A percentile compares a stretch with the other conserved stretches of the same genome.
These are phyloP conservation scores for Netelia virgata DNA, from an alignment of 2,888 invertebrate species.

Conservation along the genomic window DNA sequence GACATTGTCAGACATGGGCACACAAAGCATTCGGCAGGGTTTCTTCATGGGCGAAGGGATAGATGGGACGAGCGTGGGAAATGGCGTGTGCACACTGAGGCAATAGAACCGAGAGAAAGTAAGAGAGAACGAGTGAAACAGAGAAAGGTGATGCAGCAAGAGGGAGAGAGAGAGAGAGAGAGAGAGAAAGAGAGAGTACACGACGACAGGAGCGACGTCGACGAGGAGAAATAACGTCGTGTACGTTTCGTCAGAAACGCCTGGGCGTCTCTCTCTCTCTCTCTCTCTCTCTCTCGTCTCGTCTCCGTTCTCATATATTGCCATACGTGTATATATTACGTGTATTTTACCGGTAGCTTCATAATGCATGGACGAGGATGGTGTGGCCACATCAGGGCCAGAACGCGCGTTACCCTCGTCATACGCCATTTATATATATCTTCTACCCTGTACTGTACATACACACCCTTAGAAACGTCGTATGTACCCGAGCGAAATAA, in stretches of 20 bases:
- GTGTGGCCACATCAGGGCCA: constrained; percentile 60
- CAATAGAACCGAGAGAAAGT: constrained; percentile 68
- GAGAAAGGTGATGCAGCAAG: constrained; percentile 5
- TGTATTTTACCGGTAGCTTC: constrained; percentile 51
- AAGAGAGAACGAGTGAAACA: constrained; percentile 73
- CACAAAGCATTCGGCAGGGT: constrained; percentile 8
- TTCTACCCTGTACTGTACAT: constrained; percentile 30
- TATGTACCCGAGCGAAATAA: constrained; percentile 77
- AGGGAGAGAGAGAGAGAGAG: constrained; percentile 44
- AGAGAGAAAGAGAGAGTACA: constrained; percentile 58
- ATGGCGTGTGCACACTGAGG: constrained; percentile 77
- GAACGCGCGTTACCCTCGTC: constrained; percentile 64
- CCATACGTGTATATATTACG: constrained; percentile 23
- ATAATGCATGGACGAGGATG: constrained; percentile 63
- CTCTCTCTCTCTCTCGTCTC: constrained; percentile 33
- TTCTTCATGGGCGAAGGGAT: neutral
- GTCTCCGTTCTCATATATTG: constrained; percentile 25
- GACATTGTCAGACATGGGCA: constrained; percentile 45
- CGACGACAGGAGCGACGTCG: constrained; percentile 45
- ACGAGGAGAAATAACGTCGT: constrained; percentile 27
- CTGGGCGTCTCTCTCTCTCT: constrained; percentile 1
- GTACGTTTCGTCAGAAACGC: constrained; percentile 20
- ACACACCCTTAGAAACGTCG: constrained; percentile 65
- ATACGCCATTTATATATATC: constrained; percentile 22
- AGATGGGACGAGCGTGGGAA: constrained; percentile 80